Conservation (phyloP, 2,888 invertebrate genomes). For the Chorisops tibialis region DNA sequence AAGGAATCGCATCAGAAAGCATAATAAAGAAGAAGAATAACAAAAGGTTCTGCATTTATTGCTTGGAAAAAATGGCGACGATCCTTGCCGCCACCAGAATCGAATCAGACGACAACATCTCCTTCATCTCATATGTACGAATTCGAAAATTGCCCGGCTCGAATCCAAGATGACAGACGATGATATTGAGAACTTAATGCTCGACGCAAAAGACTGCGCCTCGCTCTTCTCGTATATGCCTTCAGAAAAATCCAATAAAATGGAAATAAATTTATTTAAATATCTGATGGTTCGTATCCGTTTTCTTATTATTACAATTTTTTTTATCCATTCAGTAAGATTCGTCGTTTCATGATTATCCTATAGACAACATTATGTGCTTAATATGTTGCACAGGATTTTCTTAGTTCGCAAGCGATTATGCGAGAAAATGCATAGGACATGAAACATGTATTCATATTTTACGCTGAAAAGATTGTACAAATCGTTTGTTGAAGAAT, state of each 20-base stretch:
- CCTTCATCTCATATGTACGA: conserved; percentile 4
- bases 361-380: no score
- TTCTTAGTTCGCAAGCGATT: no score
- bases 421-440: no score
- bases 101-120: conserved; percentile 22
- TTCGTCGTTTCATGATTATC: no score
- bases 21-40: conserved; percentile 7
- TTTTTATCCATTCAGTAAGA: no score
- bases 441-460: no score
- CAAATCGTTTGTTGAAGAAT: no score
- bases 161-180: conserved; percentile 30
- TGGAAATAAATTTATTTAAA: conserved; percentile 15
- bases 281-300: conserved; percentile 7
- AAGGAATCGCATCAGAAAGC: conserved; percentile 5
- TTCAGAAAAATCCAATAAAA: neutral
- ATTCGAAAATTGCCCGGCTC: conserved; percentile 20
- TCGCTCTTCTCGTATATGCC: no score
- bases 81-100: conserved; percentile 8
- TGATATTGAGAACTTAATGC: conserved; percentile 31
- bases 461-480: no score
- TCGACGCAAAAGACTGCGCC: conserved; percentile 21
- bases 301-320: no score
- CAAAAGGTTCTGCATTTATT: neutral
- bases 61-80: neutral
- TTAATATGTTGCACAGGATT: no score